phyloP scores from a whole-genome alignment of 2,113 vertebrate genomes.

The Mirza zaza region DNA sequence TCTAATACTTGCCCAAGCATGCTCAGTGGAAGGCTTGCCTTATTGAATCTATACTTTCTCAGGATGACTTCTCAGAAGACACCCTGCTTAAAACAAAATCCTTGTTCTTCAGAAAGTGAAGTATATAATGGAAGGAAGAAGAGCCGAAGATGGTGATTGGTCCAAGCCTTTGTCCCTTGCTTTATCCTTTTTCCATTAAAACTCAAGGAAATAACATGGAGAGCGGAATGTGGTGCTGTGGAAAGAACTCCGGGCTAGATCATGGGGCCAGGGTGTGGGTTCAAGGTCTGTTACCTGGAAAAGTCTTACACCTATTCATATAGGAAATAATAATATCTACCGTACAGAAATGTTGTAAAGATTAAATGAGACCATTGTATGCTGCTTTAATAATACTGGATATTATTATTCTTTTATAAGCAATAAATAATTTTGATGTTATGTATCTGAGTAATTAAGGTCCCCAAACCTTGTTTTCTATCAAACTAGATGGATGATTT shows the following conservation, averaged over 20 bases:
- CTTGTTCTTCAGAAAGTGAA: background rate
- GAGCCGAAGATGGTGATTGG: background rate
- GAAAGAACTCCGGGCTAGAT: background rate
- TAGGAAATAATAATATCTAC: background rate
- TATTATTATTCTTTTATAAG: background rate
- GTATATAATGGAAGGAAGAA: background rate
- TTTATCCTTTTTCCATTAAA: background rate
- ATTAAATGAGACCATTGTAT: background rate
- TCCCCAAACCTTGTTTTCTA: background rate
- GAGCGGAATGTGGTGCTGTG: background rate
- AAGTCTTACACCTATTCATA: background rate
- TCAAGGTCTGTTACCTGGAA: background rate
- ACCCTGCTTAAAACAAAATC: background rate
- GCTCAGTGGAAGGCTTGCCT: constrained; percentile 14
- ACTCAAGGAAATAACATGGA: background rate
- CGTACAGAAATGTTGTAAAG: background rate
- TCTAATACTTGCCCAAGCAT: background rate
- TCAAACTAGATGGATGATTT: background rate
- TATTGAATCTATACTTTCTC: constrained; percentile 38
- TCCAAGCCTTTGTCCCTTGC: background rate
- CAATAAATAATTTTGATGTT: background rate
- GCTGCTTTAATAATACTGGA: background rate
- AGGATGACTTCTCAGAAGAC: constrained; percentile 39
- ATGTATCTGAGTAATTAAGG: background rate
- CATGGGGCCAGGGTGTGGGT: background rate